These are phyloP conservation scores for Philopotamus ludificatus DNA, from an alignment of 1,140 invertebrate genomes.

Conservation along the genomic window DNA sequence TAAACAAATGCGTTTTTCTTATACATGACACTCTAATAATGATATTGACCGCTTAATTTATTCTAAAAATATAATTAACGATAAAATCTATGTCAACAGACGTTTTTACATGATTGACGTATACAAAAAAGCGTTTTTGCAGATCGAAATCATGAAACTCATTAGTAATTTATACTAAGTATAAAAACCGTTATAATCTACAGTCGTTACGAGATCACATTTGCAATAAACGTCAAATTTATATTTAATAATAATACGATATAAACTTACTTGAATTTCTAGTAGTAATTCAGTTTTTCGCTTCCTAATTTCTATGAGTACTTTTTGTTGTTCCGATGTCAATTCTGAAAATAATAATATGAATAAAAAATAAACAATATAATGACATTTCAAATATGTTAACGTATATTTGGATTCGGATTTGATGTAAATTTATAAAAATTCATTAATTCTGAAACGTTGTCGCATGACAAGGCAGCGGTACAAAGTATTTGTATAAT, in stretches of 20 bases:
- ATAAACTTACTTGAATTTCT: conserved; percentile 83
- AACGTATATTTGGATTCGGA: not conserved
- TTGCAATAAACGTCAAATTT: not conserved
- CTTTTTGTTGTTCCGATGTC: conserved; percentile 86
- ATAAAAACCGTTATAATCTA: not conserved
- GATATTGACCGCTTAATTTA: too few relatives aligned
- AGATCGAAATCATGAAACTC: not conserved
- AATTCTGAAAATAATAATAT: conserved; percentile 70
- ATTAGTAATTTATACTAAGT: not conserved
- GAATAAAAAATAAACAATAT: not conserved
- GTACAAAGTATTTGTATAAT: not conserved
- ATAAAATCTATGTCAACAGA: not conserved
- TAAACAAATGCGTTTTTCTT: not conserved
- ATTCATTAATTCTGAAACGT: conserved; percentile 8
- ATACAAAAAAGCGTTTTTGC: not conserved
- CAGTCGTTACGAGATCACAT: not conserved
- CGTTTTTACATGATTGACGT: not conserved
- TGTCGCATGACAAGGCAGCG: not conserved
- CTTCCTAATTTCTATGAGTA: conserved; percentile 83
- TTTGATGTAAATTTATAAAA: too few relatives aligned
- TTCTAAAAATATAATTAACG: too few relatives aligned
- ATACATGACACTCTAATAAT: not conserved
- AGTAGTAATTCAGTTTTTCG: conserved; percentile 86
- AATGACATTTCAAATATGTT: not conserved
- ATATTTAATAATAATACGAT: not conserved